Evolutionary conservation across 2,797 vertebrate genomes (phyloP).

Genomic region (Gobionotothen gibberifrons): DNA sequence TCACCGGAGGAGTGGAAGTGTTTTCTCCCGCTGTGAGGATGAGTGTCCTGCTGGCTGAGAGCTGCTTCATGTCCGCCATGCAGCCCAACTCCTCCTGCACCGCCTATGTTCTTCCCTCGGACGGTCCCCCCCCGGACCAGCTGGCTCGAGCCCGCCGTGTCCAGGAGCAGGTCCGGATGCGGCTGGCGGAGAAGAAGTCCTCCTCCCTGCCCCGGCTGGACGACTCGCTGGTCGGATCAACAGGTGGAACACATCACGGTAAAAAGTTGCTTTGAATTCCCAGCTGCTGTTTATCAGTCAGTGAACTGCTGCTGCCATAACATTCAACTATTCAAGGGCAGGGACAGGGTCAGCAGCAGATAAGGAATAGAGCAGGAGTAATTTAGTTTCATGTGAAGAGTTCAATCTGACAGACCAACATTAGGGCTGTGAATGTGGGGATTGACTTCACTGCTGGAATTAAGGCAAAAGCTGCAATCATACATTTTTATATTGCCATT

Average conservation of each 20-base stretch:
- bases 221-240: constrained; percentile 43
- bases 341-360: neutral
- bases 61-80: constrained; percentile 90
- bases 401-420: neutral
- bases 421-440: too few relatives aligned
- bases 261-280: neutral
- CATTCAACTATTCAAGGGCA: constrained; percentile 1
- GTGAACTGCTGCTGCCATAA: neutral
- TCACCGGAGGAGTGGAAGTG: neutral
- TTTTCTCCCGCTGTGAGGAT: constrained; percentile 29
- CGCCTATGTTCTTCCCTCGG: constrained; percentile 89
- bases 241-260: constrained; percentile 65
- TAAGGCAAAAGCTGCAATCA: neutral
- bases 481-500: too few relatives aligned
- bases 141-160: constrained; percentile 86
- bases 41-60: constrained; percentile 70
- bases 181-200: constrained; percentile 88
- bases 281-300: neutral
- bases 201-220: constrained; percentile 72
- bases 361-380: neutral
- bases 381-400: neutral
- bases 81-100: constrained; percentile 91
- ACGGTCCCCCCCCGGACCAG: constrained; percentile 68
- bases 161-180: constrained; percentile 92
- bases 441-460: neutral